These are phyloP conservation scores for Lophius americanus DNA, from an alignment of 2,797 vertebrate genomes.

Conservation along the genomic window DNA sequence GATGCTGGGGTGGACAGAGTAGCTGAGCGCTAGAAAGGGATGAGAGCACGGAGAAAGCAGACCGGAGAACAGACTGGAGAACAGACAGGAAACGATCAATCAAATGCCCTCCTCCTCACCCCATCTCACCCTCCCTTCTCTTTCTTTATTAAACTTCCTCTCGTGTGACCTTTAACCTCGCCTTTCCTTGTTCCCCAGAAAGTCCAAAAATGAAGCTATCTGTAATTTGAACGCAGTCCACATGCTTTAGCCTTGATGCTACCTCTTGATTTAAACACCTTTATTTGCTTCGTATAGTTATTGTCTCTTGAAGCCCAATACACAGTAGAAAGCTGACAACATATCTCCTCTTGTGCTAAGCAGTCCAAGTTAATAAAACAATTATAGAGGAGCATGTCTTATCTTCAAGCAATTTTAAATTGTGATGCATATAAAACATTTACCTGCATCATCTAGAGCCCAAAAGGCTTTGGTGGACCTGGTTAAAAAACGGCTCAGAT, in stretches of 20 bases:
- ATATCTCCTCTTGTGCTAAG: conserved; percentile 27
- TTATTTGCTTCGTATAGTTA: conserved; percentile 19
- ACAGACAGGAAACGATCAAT: conserved; percentile 75
- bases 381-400: no score
- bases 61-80: conserved; percentile 29
- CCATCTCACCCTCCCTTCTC: conserved; percentile 35
- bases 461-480: background rate
- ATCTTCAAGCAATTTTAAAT: no score
- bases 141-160: conserved; percentile 74
- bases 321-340: conserved; percentile 36
- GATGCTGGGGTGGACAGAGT: conserved; percentile 20
- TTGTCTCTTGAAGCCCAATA: conserved; percentile 52
- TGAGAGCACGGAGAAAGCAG: conserved; percentile 40
- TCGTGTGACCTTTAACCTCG: conserved; percentile 58
- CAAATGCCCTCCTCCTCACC: conserved; percentile 25
- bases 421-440: no score
- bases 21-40: conserved; percentile 12
- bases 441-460: background rate
- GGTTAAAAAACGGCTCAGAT: no score
- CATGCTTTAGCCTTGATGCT: conserved; percentile 45
- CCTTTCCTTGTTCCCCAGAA: conserved; percentile 42
- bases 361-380: conserved; percentile 6
- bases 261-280: conserved; percentile 39
- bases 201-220: conserved; percentile 52
- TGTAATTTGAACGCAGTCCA: conserved; percentile 50